These are phyloP conservation scores for Ptilonorhynchus violaceus DNA, from an alignment of 2,113 vertebrate species.

Conservation along the genomic window DNA sequence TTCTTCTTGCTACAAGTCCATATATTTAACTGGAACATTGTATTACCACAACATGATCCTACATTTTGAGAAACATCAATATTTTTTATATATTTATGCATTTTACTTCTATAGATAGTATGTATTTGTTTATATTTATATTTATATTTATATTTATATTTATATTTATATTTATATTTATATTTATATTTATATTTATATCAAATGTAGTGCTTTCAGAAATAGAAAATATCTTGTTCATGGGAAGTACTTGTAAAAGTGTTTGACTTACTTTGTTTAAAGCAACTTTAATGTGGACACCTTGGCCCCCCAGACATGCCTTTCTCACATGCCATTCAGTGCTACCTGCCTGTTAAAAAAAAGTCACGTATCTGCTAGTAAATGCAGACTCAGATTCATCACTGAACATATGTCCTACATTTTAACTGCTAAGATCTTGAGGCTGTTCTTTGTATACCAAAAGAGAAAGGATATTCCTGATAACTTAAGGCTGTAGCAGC, in stretches of 20 bases:
- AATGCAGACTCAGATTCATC: neutral
- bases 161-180: neutral
- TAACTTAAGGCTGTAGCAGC: neutral
- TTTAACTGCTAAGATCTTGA: neutral
- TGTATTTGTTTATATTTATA: neutral
- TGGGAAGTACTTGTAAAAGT: neutral
- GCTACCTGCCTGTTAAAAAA: neutral
- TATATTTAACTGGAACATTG: neutral
- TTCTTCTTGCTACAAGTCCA: neutral
- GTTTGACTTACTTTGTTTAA: neutral
- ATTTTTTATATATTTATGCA: neutral
- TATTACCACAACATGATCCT: neutral
- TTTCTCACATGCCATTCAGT: neutral
- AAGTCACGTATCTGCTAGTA: fast-evolving
- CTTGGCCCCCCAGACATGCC: neutral
- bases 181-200: neutral
- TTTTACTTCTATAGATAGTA: neutral
- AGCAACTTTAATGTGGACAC: neutral
- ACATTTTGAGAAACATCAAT: neutral
- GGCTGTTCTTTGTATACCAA: neutral
- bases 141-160: neutral
- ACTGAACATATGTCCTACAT: neutral
- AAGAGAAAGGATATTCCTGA: neutral
- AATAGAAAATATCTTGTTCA: neutral
- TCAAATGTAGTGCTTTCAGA: neutral